Evolutionary conservation across 2,888 invertebrate species (phyloP).

Genomic region (Drosophila kambysellisi): DNA sequence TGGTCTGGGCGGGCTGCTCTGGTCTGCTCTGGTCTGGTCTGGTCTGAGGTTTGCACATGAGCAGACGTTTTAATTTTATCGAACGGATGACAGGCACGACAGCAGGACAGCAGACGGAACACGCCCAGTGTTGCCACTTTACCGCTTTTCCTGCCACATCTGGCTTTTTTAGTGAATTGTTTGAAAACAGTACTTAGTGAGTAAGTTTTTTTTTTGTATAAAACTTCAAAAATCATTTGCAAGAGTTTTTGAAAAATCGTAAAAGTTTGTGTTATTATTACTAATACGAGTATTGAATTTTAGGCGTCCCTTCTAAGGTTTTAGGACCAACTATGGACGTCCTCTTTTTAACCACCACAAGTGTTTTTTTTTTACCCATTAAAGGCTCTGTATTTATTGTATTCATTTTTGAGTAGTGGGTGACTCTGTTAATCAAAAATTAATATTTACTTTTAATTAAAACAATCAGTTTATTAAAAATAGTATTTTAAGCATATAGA

Average conservation of each 20-base stretch:
- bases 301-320: background rate
- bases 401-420: background rate
- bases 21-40: conserved; percentile 14
- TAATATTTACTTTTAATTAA: background rate
- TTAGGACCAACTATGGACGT: background rate
- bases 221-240: background rate
- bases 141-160: background rate
- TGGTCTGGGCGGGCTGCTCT: conserved; percentile 43
- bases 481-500: background rate
- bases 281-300: background rate
- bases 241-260: background rate
- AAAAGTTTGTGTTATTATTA: background rate
- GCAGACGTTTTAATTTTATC: conserved; percentile 78
- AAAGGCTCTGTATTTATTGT: background rate
- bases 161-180: background rate
- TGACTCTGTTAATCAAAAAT: background rate
- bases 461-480: too few species aligned
- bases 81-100: conserved; percentile 62
- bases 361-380: too few species aligned
- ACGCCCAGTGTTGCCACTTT: conserved; percentile 11
- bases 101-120: conserved; percentile 19
- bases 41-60: conserved; percentile 63
- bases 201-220: background rate
- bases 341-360: background rate
- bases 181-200: background rate